Evolutionary conservation across 2,888 invertebrate species (phyloP).

Genomic region (Chrysina gloriosa): DNA sequence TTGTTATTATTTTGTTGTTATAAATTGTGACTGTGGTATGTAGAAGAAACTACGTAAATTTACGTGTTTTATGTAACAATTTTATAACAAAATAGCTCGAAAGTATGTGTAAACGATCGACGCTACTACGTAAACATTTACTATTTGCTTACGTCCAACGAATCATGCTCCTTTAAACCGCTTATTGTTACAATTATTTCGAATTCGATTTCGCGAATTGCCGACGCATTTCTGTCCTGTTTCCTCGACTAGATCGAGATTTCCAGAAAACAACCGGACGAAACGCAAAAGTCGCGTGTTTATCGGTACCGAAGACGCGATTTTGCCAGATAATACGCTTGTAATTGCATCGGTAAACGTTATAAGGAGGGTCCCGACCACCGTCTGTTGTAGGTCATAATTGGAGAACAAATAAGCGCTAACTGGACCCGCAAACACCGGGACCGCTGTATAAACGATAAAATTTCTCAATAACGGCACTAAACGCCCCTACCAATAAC

Average conservation of each 20-base stretch:
- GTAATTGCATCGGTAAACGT: slow-evolving; percentile 1
- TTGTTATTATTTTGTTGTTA: no score
- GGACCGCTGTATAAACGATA: slow-evolving; percentile 7
- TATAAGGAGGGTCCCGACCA: slow-evolving; percentile 6
- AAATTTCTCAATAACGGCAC: slow-evolving; percentile 35
- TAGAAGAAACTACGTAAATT: no score
- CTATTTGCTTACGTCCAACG: no score
- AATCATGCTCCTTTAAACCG: no score
- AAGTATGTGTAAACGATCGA: no score
- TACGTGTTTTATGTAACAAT: no score
- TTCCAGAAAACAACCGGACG: not conserved
- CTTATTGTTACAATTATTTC: no score
- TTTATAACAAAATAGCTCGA: no score
- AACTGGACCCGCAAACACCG: slow-evolving; percentile 26
- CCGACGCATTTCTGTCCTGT: not conserved
- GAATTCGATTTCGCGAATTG: no score
- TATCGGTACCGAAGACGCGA: not conserved
- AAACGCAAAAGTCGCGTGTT: not conserved
- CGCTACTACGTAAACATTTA: no score
- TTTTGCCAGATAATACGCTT: not conserved
- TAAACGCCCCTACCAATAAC: slow-evolving; percentile 21
- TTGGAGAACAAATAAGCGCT: slow-evolving; percentile 32
- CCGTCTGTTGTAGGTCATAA: slow-evolving; percentile 26
- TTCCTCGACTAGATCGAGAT: not conserved
- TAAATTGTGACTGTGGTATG: no score